These are phyloP conservation scores for Phrynocephalus forsythii DNA, from an alignment of 2,797 vertebrate genomes.

Conservation along the genomic window DNA sequence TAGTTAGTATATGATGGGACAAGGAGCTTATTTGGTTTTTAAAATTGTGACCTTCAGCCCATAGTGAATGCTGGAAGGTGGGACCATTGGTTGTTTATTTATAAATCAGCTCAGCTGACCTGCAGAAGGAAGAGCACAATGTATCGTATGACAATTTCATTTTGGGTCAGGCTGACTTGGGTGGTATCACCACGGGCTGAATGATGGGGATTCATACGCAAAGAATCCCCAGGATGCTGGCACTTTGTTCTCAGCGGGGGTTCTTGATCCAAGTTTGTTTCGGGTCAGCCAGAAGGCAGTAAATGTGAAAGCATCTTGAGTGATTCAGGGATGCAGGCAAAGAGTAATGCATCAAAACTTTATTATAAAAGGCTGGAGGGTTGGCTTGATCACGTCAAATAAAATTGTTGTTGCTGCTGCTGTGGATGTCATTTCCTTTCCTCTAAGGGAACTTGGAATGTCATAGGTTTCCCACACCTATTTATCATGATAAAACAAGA, in stretches of 20 bases:
- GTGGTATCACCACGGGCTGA: background rate
- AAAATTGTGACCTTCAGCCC: background rate
- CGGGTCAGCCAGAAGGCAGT: conserved; percentile 23
- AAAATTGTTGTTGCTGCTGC: no score
- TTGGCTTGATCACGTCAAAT: conserved; percentile 52
- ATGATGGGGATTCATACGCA: background rate
- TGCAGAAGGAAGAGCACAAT: background rate
- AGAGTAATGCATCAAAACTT: background rate
- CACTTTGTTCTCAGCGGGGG: background rate
- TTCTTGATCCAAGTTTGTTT: conserved; percentile 25
- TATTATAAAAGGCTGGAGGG: conserved; percentile 18
- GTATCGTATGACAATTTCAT: background rate
- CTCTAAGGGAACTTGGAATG: background rate
- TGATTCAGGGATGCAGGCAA: conserved; percentile 18
- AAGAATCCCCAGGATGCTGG: conserved; percentile 5
- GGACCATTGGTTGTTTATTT: background rate
- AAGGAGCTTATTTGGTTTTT: conserved; percentile 12
- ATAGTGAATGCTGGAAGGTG: background rate
- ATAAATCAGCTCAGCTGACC: background rate
- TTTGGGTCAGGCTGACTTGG: conserved; percentile 30
- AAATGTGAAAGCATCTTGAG: conserved; percentile 9
- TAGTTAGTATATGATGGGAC: conserved; percentile 6
- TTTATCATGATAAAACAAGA: background rate
- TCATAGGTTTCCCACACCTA: background rate
- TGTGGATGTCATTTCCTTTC: background rate